Conservation (phyloP, 1,140 invertebrate species). For the Pinna nobilis region DNA sequence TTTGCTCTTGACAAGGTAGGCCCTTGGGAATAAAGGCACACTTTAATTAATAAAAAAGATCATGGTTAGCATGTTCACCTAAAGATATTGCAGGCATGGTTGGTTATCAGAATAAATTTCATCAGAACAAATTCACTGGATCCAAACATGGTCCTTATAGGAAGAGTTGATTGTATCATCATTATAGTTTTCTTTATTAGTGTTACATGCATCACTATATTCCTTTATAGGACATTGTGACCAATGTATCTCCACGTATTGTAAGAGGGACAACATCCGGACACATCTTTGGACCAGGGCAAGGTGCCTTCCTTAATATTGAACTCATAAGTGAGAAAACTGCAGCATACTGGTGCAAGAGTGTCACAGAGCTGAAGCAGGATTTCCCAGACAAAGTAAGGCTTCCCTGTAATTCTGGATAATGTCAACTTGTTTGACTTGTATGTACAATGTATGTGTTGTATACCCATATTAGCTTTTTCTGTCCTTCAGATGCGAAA, state of each 20-base stretch:
- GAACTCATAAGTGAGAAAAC: conserved; percentile 99
- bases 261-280: conserved; percentile 94
- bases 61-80: no score
- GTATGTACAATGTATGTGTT: no score
- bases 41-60: no score
- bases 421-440: no score
- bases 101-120: no score
- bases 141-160: no score
- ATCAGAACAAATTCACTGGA: no score
- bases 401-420: no score
- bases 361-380: conserved; percentile 90
- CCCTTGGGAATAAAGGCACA: no score
- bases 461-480: no score
- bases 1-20: no score
- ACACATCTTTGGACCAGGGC: conserved; percentile 93
- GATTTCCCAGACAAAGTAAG: conserved; percentile 88
- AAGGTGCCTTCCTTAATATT: conserved; percentile 97
- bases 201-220: not conserved
- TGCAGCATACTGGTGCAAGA: conserved; percentile 92
- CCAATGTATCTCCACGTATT: conserved; percentile 97
- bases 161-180: not conserved
- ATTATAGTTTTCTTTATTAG: not conserved
- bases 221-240: conserved; percentile 87
- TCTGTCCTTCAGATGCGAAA: no score
- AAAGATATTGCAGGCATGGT: not conserved